Percentiles rank a stretch among this genome's conserved stretches.
Conservation (phyloP, 2,888 invertebrate species). For the Parnassius glacialis region DNA sequence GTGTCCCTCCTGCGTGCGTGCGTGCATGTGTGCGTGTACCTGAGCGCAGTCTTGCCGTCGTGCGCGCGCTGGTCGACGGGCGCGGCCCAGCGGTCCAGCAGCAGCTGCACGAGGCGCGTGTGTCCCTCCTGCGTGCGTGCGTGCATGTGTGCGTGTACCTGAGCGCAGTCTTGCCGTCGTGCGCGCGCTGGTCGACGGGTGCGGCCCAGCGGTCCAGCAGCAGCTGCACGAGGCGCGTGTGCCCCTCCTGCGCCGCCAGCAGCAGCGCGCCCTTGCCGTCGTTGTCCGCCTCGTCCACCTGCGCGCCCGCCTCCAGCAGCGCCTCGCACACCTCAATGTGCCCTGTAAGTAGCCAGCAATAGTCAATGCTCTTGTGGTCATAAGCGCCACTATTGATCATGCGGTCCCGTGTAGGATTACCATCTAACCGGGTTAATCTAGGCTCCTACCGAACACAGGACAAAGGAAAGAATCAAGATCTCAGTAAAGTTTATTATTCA, state of each 20-base stretch:
- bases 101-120: conserved; percentile 79
- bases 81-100: conserved; percentile 87
- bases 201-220: conserved; percentile 88
- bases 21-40: conserved; percentile 57
- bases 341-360: conserved; percentile 62
- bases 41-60: conserved; percentile 93
- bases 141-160: conserved; percentile 63
- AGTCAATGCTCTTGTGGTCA: too few relatives aligned
- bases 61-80: conserved; percentile 93
- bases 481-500: too few relatives aligned
- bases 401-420: too few relatives aligned
- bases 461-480: too few relatives aligned
- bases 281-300: conserved; percentile 94
- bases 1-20: conserved; percentile 84
- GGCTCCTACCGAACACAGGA: too few relatives aligned
- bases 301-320: conserved; percentile 91
- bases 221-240: conserved; percentile 81
- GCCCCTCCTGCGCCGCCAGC: conserved; percentile 94
- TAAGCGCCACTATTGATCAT: too few relatives aligned
- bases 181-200: conserved; percentile 91
- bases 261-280: conserved; percentile 94
- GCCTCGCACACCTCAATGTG: conserved; percentile 91
- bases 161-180: conserved; percentile 94
- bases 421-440: too few relatives aligned
- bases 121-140: conserved; percentile 87